Base-by-base conservation (phyloP, 2,888 invertebrate species). In the Acholoe squamosa region DNA sequence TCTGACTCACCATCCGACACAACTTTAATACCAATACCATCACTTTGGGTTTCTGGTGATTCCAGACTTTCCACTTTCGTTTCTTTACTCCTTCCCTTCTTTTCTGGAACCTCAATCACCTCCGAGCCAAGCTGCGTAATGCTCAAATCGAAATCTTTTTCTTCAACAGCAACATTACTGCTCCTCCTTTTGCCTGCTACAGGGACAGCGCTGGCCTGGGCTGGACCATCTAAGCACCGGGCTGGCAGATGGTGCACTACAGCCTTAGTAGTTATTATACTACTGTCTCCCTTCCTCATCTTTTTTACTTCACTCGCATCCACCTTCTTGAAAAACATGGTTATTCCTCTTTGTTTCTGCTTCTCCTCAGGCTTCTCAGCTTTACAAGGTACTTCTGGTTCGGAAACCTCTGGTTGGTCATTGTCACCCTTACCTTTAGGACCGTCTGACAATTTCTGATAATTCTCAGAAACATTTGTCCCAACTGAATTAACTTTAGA, bases 301-400 rank as follows among this genome's bases (percentile, higher is more conserved):
- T 31, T 56, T 22, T 33, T 33, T 3, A 19, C 28, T 25, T 56
- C 86, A 14, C 43, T 89, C 0, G n/a, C 1, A 14, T 89, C 89
- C 0, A 67, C 25, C 31, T 67, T 89, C 33, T n/a, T 89, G 67
- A 89, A 89, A 34, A 89, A 89, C 61, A 33, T 56, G 34, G 89
- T 34, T 14, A 89, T 89, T 5, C 89, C 89, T 28, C 52, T 86
- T 14, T 52, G 31, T 86, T 86, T 86, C n/a, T 25, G 52, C 56
- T 86, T 86, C 43, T 34, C 43, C 33, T 12, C 84, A 34, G 84
- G 84, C 43, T 34, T 22, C 33, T 12, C 84, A 34, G 84, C 43
- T 77, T 43, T 43, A 61, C 61, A 61, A 10, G 43, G 5, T 43
- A 7, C 43, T 3, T 43, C 43, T 7, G 43, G 5, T 10, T 43